Evolutionary conservation across 2,113 vertebrate species (phyloP), one percentile per base, ranked within the genome.

Genomic region (Amblyornis subalaris): DNA sequence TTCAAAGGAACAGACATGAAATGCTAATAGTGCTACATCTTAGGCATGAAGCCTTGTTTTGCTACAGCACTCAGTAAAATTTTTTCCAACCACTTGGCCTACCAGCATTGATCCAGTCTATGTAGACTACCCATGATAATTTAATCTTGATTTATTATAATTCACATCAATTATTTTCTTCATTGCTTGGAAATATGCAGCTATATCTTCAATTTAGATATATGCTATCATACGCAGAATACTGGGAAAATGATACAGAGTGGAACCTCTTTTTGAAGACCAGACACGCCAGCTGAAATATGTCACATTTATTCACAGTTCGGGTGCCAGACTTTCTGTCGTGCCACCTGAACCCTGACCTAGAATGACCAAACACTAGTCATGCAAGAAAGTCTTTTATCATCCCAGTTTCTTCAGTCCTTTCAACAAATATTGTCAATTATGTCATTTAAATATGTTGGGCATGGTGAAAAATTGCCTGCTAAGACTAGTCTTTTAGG

Each of bases 381-480:
- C 79, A 79, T 71, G 45, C 48, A 77, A 80, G 35, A 58, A 87
- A 87, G 55, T 83, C 85, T 96, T 94, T 95, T 60, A 76, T 93
- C 91, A 95, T 82, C 26, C 23, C 40, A 45, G 35, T 36, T 54
- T 90, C 70, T 89, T 66, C 47, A 66, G 60, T 85, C 33, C 72
- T 85, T 85, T 89, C 55, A 80, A 79, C 58, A 93, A 71, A 74
- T 36, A 26, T 76, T 93, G 81, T 95, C 84, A 87, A 79, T 93
- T 95, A 87, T 94, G 64, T 91, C 88, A 62, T 78, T 88, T 93
- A 93, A 93, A 94, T 93, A 95, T 76, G 38, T 38, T 94, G 81
- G 45, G 44, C 51, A 90, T 22, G 40, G 36, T 95, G 84, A 91
- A 67, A 92, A 88, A 96, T 91, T 90, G 61, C 47, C 60, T 45